phyloP scores from a whole-genome alignment of 1,140 invertebrate genomes.

The Heliconius hermathena region DNA sequence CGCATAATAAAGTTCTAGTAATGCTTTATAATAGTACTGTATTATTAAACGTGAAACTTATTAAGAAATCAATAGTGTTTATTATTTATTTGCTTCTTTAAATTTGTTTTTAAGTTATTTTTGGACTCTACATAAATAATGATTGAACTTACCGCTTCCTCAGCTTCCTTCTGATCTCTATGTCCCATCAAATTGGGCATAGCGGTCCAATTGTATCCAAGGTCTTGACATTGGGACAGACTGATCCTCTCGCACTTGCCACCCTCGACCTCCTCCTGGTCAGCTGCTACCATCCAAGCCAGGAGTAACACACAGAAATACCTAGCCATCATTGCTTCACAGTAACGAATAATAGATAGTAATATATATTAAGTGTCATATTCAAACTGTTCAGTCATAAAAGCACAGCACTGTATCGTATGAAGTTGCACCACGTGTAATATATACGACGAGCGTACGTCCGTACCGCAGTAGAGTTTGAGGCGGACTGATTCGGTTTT shows the following conservation, averaged over 20 bases:
- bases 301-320: slow-evolving; percentile 67
- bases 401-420: slow-evolving; percentile 58
- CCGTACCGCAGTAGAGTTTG: slow-evolving; percentile 41
- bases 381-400: slow-evolving; percentile 61
- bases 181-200: slow-evolving; percentile 93
- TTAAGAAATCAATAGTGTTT: too few relatives aligned
- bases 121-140: too few relatives aligned
- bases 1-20: neutral
- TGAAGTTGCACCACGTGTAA: slow-evolving; percentile 54
- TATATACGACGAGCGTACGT: slow-evolving; percentile 42
- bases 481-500: slow-evolving; percentile 69
- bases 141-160: slow-evolving; percentile 84
- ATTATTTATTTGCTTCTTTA: slow-evolving; percentile 1
- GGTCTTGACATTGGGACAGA: slow-evolving; percentile 90
- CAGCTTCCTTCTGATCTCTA: slow-evolving; percentile 88
- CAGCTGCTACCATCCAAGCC: slow-evolving; percentile 62
- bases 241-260: slow-evolving; percentile 90
- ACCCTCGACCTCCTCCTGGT: slow-evolving; percentile 68
- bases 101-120: too few relatives aligned
- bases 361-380: slow-evolving; percentile 61
- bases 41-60: too few relatives aligned
- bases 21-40: neutral
- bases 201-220: slow-evolving; percentile 94
- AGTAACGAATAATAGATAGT: slow-evolving; percentile 47
- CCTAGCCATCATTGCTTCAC: slow-evolving; percentile 62